These are phyloP conservation scores for Hirtodrosophila histrioides DNA, from an alignment of 2,888 invertebrate species.

Conservation along the genomic window DNA sequence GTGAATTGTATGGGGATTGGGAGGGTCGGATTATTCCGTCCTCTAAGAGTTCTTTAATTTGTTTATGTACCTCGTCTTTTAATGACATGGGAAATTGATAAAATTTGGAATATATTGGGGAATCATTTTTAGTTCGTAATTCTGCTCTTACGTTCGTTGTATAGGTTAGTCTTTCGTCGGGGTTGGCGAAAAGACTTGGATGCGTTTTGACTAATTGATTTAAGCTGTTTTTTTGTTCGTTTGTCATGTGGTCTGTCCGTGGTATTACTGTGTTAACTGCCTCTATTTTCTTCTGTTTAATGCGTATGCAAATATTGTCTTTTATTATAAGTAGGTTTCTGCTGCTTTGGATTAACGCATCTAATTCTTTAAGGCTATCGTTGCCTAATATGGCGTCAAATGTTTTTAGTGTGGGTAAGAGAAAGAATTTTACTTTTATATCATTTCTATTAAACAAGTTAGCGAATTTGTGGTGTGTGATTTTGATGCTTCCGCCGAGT, in stretches of 20 bases:
- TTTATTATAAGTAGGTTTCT: background rate
- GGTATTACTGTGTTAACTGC: too few species aligned
- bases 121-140: background rate
- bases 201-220: constrained; percentile 4
- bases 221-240: too few species aligned
- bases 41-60: too few species aligned
- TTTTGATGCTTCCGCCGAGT: background rate
- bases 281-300: too few species aligned
- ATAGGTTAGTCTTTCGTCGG: constrained; percentile 23
- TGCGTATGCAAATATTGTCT: too few species aligned
- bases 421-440: background rate
- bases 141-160: constrained; percentile 27
- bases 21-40: too few species aligned
- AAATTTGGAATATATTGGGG: background rate
- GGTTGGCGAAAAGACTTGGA: constrained; percentile 31
- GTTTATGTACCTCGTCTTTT: background rate
- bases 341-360: too few species aligned
- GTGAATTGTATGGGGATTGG: background rate
- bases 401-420: too few species aligned
- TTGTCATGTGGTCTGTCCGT: too few species aligned
- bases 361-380: too few species aligned
- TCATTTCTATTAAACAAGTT: background rate
- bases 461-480: background rate
- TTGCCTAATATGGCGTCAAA: too few species aligned
- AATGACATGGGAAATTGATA: background rate